Conservation (phyloP, 2,888 invertebrate genomes). For the Heliconius sara region DNA sequence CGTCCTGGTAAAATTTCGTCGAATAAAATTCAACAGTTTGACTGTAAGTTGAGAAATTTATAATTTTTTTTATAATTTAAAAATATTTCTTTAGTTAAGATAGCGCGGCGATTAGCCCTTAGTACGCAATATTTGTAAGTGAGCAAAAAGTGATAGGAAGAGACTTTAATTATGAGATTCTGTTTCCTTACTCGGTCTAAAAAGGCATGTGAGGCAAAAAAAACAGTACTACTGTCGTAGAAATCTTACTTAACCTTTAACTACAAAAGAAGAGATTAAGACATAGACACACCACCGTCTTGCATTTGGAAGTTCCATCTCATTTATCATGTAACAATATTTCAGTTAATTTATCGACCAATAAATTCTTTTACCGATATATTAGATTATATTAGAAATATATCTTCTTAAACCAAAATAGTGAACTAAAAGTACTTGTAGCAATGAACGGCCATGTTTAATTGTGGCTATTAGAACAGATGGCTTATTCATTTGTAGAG, state of each 20-base stretch:
- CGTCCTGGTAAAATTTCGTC: not conserved
- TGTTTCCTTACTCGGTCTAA: too few species aligned
- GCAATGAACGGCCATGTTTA: conserved; percentile 77
- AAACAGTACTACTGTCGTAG: too few species aligned
- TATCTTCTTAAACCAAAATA: conserved; percentile 69
- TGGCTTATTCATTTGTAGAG: conserved; percentile 85
- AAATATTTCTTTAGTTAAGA: not conserved
- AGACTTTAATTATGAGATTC: not conserved
- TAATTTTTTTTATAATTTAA: not conserved
- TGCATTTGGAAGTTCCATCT: not conserved
- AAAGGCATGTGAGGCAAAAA: too few species aligned
- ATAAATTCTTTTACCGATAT: not conserved
- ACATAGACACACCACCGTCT: not conserved
- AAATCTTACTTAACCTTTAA: too few species aligned
- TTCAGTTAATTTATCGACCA: not conserved
- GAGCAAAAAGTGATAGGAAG: not conserved
- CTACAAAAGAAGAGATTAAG: too few species aligned
- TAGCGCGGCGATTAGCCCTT: not conserved
- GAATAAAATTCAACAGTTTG: not conserved
- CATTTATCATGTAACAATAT: not conserved
- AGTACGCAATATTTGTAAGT: not conserved
- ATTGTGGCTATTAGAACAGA: conserved; percentile 83
- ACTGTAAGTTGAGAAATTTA: not conserved
- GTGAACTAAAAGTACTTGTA: conserved; percentile 63
- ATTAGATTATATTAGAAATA: conserved; percentile 34